Conservation (phyloP, 1,140 invertebrate genomes). For the Charaxes varanes region DNA sequence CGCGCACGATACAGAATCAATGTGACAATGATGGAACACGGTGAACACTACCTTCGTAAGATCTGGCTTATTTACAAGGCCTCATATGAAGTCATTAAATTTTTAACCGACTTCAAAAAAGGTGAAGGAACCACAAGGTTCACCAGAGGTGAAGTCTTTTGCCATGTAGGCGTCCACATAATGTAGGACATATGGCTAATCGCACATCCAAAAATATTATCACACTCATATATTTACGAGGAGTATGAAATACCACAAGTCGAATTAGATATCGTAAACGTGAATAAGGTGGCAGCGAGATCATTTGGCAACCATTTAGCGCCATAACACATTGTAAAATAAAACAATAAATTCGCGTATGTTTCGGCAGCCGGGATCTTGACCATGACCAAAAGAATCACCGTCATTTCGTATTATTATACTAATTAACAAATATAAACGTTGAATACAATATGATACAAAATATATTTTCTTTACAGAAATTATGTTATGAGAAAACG, state of each 20-base stretch:
- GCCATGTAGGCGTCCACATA: too few relatives aligned
- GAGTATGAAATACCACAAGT: constrained; percentile 31
- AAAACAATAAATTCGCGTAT: constrained; percentile 27
- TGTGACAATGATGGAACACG: too few relatives aligned
- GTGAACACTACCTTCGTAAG: too few relatives aligned
- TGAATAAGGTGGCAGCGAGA: constrained; percentile 21
- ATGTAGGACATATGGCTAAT: constrained; percentile 3
- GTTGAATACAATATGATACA: neutral
- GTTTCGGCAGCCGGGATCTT: constrained; percentile 11
- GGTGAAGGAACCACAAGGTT: too few relatives aligned
- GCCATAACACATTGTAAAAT: constrained; percentile 27
- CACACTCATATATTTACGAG: constrained; percentile 13
- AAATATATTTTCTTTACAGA: too few relatives aligned
- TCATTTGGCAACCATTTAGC: constrained; percentile 28
- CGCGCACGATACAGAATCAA: too few relatives aligned
- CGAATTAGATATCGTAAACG: constrained; percentile 28
- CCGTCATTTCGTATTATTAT: neutral
- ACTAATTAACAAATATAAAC: too few relatives aligned
- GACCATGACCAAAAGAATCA: constrained; percentile 1
- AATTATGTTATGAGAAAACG: too few relatives aligned
- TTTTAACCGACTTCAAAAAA: too few relatives aligned
- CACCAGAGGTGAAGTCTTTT: too few relatives aligned
- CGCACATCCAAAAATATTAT: constrained; percentile 10
- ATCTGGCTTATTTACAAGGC: too few relatives aligned
- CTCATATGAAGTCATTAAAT: neutral